A percentile compares a stretch with the other conserved stretches of the same genome.
Evolutionary conservation across 2,797 vertebrate species (phyloP).

Genomic region (Poliocrania exsul): DNA sequence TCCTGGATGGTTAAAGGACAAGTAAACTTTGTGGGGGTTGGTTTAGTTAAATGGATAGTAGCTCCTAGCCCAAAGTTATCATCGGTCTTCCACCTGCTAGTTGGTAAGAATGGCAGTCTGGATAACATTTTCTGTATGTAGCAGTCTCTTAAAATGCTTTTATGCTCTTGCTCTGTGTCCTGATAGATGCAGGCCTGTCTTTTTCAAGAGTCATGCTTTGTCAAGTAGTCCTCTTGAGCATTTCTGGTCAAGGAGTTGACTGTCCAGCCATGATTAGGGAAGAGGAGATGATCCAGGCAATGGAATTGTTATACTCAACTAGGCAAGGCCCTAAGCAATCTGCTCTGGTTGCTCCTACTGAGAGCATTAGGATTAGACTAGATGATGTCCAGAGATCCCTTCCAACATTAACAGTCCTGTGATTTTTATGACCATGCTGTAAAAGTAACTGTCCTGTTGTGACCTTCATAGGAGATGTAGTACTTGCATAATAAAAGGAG

Average conservation of each 20-base stretch:
- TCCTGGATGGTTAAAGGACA: not conserved
- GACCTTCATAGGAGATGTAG: not conserved
- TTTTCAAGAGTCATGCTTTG: not conserved
- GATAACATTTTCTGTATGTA: not conserved
- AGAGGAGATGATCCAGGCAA: not conserved
- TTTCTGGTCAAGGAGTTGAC: not conserved
- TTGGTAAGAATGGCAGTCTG: not conserved
- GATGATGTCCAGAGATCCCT: not conserved
- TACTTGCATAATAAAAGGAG: not conserved
- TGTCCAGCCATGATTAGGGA: not conserved
- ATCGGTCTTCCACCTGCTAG: not conserved
- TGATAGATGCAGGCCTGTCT: not conserved
- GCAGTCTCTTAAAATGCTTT: not conserved
- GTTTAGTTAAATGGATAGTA: not conserved
- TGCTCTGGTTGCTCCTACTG: not conserved
- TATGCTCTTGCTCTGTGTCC: not conserved
- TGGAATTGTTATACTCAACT: not conserved
- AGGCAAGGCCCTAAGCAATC: not conserved
- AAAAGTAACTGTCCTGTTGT: not conserved
- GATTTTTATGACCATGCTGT: not conserved
- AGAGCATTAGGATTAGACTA: not conserved
- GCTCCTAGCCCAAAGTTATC: not conserved
- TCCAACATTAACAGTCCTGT: not conserved
- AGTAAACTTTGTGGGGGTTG: not conserved
- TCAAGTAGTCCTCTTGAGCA: not conserved